Evolutionary conservation across 2,113 vertebrate genomes (phyloP).

Genomic region (Muntiacus muntjak): DNA sequence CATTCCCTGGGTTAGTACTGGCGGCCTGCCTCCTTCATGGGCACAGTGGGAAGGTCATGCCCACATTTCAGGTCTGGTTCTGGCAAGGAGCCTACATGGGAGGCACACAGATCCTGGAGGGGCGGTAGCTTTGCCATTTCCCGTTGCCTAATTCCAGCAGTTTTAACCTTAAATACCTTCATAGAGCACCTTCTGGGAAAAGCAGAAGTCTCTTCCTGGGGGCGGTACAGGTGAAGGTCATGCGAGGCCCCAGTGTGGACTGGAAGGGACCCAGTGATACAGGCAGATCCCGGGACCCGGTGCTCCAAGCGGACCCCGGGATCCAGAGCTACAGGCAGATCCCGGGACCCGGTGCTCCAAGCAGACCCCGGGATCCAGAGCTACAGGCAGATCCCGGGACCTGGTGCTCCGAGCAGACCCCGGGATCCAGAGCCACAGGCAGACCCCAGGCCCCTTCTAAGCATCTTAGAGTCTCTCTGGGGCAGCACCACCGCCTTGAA

Average conservation of each 20-base stretch:
- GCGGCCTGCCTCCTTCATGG: fast-evolving
- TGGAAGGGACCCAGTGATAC: no score
- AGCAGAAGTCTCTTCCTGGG: fast-evolving
- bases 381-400: no score
- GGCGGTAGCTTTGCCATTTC: background rate
- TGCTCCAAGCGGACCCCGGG: fast-evolving
- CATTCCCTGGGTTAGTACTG: fast-evolving
- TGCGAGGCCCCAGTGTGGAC: no score
- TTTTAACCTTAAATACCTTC: background rate
- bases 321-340: no score
- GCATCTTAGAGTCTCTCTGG: no score
- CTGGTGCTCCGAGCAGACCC: no score
- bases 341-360: fast-evolving
- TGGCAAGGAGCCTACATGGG: background rate
- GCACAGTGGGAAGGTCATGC: fast-evolving
- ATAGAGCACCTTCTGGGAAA: fast-evolving
- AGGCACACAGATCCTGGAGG: fast-evolving
- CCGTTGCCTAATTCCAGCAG: fast-evolving
- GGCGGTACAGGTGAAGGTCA: fast-evolving
- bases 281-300: no score
- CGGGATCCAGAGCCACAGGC: fast-evolving
- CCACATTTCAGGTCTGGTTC: fast-evolving
- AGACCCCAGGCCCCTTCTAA: fast-evolving
- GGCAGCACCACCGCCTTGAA: fast-evolving
- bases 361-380: fast-evolving